Conservation (phyloP, 2,888 invertebrate genomes). For the Palloptera scutellata region DNA sequence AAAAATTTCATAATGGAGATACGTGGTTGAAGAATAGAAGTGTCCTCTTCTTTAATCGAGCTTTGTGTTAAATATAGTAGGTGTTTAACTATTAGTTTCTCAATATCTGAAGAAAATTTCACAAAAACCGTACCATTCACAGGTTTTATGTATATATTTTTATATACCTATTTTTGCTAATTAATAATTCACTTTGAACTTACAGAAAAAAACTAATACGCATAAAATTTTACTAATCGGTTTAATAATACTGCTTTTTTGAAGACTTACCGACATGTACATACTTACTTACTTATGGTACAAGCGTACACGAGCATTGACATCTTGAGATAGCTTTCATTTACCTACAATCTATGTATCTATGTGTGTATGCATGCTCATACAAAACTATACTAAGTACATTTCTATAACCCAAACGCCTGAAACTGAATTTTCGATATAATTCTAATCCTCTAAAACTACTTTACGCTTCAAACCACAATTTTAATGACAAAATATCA, state of each 20-base stretch:
- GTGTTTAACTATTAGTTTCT: too few species aligned
- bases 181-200: constrained; percentile 57
- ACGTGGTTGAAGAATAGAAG: too few species aligned
- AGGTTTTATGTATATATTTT: neutral
- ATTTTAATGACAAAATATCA: too few species aligned
- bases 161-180: constrained; percentile 36
- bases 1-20: too few species aligned
- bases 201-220: constrained; percentile 38
- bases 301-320: neutral
- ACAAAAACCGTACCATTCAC: neutral
- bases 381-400: neutral
- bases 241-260: constrained; percentile 39
- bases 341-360: too few species aligned
- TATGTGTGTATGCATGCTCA: too few species aligned
- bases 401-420: neutral
- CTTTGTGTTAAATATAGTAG: too few species aligned
- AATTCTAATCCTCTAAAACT: neutral
- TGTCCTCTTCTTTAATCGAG: too few species aligned
- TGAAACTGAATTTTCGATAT: neutral
- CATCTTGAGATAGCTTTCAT: too few species aligned
- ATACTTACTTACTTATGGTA: neutral
- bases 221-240: constrained; percentile 52
- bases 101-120: neutral
- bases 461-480: neutral
- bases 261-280: neutral